phyloP scores from a whole-genome alignment of 2,797 vertebrate species.

The Gallinago nigripennis region DNA sequence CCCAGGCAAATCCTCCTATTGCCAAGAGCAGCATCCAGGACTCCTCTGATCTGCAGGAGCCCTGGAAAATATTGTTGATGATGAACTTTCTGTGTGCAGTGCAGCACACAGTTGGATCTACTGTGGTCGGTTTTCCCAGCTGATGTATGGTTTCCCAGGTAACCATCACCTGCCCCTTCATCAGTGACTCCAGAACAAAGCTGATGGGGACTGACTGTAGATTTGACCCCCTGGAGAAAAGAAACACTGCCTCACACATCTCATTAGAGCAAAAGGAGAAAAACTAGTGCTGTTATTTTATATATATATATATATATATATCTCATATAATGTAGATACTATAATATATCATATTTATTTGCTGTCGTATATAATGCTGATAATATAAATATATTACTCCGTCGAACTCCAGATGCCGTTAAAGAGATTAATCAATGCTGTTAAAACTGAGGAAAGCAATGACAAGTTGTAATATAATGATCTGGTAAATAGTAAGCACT shows the following conservation, averaged over 20 bases:
- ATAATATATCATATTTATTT: constrained; percentile 13
- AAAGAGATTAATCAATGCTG: constrained; percentile 11
- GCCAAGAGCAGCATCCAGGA: neutral
- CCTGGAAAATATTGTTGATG: neutral
- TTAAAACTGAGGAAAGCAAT: constrained; percentile 25
- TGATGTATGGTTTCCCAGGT: neutral
- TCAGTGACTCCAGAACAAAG: constrained; percentile 3
- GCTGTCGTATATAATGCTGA: constrained; percentile 23
- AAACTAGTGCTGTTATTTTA: neutral
- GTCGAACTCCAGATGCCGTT: constrained; percentile 5
- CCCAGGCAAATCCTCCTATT: neutral
- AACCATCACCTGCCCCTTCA: neutral
- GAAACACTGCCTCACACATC: neutral
- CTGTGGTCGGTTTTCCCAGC: neutral
- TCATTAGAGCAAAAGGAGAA: neutral
- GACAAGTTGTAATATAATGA: constrained; percentile 32
- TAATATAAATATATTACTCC: constrained; percentile 49
- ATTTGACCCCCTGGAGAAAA: neutral
- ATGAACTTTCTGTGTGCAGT: neutral
- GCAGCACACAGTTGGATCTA: neutral
- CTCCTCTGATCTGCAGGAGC: neutral
- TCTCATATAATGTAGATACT: neutral
- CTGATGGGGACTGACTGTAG: neutral
- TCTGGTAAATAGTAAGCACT: constrained; percentile 19
- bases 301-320: neutral